Evolutionary conservation across 2,113 vertebrate genomes (phyloP), one percentile per base, ranked within the genome.

Genomic region (Cathartes aura): DNA sequence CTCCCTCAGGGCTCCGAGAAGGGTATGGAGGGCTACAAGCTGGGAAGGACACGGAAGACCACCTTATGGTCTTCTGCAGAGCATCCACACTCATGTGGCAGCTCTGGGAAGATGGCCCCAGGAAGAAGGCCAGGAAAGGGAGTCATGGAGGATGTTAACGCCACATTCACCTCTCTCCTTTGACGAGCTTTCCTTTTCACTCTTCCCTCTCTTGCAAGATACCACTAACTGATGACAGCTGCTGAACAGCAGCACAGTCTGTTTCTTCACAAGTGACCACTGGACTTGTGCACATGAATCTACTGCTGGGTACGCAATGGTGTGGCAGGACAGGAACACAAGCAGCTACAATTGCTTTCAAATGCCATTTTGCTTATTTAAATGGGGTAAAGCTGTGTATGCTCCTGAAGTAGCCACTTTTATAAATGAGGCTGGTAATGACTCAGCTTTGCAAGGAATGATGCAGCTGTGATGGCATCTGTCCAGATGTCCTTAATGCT

Each of bases 221-320:
- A 42, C 7, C 5, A 13, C 8, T 62, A 30, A 32, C 12, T 40
- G 52, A 64, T 56, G 60, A 48, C 36, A 85, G 40, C 34, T 64
- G 21, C 23, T 82, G 52, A 86, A 55, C 6, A 55, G 13, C 47
- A 83, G 56, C n/a, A 47, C 8, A 36, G 26, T 43, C 15, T 85
- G 8, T 36, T 90, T 90, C 67, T 91, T 82, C 48, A 58, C 8
- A 15, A 53, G 10, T 42, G 24, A 30, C 45, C 27, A 26, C 19
- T 38, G 5, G 3, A 74, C 19, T 45, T 48, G 19, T 9, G 17
- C 10, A 12, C 15, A 20, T 60, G 59, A 56, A 29, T 50, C 19
- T 73, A 50, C 18, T 3, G 2, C 8, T 53, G n/a, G 36, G 32
- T 20, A 58, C 2, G 4, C 43, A 75, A 0, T 6, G 5, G 30